Conservation (phyloP, 2,797 vertebrate species). For the Mus spretus region DNA sequence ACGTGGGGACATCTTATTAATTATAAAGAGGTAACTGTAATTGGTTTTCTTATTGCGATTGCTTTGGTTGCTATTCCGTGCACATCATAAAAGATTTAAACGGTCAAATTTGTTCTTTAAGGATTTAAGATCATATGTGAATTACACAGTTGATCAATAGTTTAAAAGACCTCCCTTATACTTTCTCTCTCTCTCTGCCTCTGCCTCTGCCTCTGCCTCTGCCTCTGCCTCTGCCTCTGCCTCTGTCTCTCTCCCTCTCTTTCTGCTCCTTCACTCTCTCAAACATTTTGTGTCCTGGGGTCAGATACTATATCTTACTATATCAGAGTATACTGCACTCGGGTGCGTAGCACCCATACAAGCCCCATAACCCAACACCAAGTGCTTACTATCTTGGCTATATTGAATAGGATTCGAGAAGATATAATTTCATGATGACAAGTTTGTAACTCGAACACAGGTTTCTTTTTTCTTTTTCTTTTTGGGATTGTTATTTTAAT, state of each 20-base stretch:
- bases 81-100: not conserved
- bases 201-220: no score
- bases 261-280: no score
- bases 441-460: conserved; percentile 2
- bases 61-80: not conserved
- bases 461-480: not conserved
- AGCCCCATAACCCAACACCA: not conserved
- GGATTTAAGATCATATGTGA: not conserved
- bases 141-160: not conserved
- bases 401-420: not conserved
- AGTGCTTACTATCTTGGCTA: not conserved
- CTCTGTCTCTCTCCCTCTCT: no score
- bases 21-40: conserved; percentile 18
- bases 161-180: not conserved
- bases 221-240: no score
- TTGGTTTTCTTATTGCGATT: conserved; percentile 11
- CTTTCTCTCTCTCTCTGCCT: no score
- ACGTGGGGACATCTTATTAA: not conserved
- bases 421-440: not conserved
- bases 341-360: not conserved
- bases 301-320: not conserved
- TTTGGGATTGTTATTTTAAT: not conserved
- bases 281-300: not conserved
- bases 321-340: not conserved
- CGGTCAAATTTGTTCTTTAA: conserved; percentile 15